Base-by-base conservation (phyloP, 2,113 vertebrate species). In the Triplophysa tibetana region DNA sequence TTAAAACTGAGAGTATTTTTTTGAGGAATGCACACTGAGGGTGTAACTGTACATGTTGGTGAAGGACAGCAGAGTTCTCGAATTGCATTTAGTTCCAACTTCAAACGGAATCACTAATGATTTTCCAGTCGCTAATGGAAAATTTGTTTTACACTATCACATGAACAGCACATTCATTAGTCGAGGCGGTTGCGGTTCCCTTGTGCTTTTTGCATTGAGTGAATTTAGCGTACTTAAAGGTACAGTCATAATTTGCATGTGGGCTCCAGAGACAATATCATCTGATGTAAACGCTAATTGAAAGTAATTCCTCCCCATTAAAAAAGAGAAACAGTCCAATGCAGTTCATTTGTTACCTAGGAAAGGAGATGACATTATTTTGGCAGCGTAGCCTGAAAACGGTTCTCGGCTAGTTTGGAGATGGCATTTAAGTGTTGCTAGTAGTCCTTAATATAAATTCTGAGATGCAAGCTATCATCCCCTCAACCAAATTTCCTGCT, bases 111-210 rank as follows among this genome's bases (percentile, higher is more conserved):
- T 78, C 72, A 68, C 56, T 81, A 82, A 78, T 50, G 48, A 80
- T 80, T 86, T 82, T 74, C 70, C 70, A 24, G 75, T 68, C 78
- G 70, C 81, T 81, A 81, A 81, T 75, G 83, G 72, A 87, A 87
- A 78, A 61, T 80, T 69, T 50, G 24, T 81, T 70, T 45, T 85
- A 16, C 8, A 1, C 26, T 50, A 67, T 69, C 52, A 41, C 84
- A 81, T 80, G 62, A 78, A 81, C 82, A 80, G 87, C 85, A 75
- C 84, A 84, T 79, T 84, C 86, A 88, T 88, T 26, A 82, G 87
- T 87, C 58, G 78, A 66, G 8, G 80, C 77, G 54, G 63, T 81
- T 77, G 52, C 74, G 81, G 2, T 69, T 74, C 21, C 65, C 29
- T 69, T 38, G 19, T 24, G 73, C n/a, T 70, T 19, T 66, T 16